Percentiles rank a stretch among this genome's conserved stretches.
phyloP scores from a whole-genome alignment of 2,797 vertebrate species.

The Trichosurus vulpecula region DNA sequence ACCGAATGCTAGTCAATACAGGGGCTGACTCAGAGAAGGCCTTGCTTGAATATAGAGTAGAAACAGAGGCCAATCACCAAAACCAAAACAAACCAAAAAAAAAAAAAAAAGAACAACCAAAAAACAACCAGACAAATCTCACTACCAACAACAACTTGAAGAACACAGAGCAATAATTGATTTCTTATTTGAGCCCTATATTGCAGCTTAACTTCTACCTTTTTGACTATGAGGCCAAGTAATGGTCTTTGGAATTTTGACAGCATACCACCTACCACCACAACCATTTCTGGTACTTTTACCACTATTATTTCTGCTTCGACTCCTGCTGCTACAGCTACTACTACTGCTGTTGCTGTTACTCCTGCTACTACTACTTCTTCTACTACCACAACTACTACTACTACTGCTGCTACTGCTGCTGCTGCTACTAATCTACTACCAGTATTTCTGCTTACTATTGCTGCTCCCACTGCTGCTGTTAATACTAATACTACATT shows the following conservation, averaged over 20 bases:
- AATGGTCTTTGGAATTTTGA: not conserved
- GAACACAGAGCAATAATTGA: not conserved
- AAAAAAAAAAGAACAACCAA: too few relatives aligned
- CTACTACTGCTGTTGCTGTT: too few relatives aligned
- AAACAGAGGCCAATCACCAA: not conserved
- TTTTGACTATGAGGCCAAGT: not conserved
- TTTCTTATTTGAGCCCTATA: not conserved
- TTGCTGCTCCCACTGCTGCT: not conserved
- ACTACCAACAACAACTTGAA: not conserved
- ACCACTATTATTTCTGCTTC: too few relatives aligned
- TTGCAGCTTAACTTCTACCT: not conserved
- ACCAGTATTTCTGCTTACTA: not conserved
- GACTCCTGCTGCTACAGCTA: too few relatives aligned
- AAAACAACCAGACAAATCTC: not conserved
- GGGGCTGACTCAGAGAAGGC: not conserved
- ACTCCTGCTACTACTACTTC: too few relatives aligned
- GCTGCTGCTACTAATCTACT: not conserved
- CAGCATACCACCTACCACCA: not conserved
- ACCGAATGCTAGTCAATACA: not conserved
- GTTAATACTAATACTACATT: not conserved
- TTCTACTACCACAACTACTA: too few relatives aligned
- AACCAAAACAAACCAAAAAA: not conserved
- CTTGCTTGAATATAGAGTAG: not conserved
- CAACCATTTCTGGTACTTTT: not conserved
- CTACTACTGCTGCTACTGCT: not conserved